These are phyloP conservation scores for Palythoa grandis DNA, from an alignment of 92 coral and sea anemone species.

Conservation along the genomic window DNA sequence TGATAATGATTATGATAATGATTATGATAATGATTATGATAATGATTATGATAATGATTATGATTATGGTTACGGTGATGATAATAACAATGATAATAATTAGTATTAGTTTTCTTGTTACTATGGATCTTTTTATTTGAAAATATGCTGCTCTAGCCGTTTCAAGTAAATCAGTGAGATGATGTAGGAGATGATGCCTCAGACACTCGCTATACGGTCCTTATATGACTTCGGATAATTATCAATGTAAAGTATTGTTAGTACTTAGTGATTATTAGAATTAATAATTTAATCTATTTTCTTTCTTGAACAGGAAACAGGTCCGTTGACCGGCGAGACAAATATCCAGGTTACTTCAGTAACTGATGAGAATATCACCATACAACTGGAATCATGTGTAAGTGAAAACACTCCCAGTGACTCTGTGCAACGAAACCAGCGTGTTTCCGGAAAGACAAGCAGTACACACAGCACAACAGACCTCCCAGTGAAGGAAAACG, in stretches of 20 bases:
- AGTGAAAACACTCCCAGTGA: not conserved
- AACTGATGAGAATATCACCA: constrained; percentile 63
- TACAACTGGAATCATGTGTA: constrained; percentile 54
- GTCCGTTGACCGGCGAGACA: constrained; percentile 39
- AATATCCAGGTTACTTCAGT: constrained; percentile 69
- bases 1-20: too few relatives aligned
- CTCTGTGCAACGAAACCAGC: not conserved
- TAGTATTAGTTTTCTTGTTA: too few relatives aligned
- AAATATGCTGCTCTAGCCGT: too few relatives aligned
- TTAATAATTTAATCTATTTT: not conserved
- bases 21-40: too few relatives aligned
- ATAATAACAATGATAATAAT: too few relatives aligned
- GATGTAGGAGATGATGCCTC: too few relatives aligned
- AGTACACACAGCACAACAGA: not conserved
- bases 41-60: too few relatives aligned
- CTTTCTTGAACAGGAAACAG: constrained; percentile 31
- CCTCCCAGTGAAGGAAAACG: not conserved
- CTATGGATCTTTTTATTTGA: too few relatives aligned
- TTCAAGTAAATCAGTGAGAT: too few relatives aligned
- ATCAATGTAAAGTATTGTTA: not conserved
- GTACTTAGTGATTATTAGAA: not conserved
- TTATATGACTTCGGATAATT: not conserved
- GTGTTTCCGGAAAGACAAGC: not conserved
- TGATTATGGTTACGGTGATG: too few relatives aligned
- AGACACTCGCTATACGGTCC: not conserved